Conservation (phyloP, 1,140 invertebrate species). For the Vanessa atalanta region DNA sequence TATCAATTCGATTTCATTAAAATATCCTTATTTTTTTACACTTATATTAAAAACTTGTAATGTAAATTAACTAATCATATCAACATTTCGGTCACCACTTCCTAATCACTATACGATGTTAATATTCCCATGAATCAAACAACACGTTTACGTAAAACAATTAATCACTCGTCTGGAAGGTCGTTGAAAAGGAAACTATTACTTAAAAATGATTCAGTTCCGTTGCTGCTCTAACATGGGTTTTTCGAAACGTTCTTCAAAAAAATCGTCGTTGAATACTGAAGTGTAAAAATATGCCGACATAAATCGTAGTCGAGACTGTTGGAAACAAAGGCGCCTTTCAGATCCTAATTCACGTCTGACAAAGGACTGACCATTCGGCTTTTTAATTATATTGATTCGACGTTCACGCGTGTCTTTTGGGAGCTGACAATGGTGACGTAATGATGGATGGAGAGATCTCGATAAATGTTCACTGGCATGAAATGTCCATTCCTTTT, state of each 20-base stretch:
- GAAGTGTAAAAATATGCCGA: neutral
- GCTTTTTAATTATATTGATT: constrained; percentile 10
- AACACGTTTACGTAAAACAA: neutral
- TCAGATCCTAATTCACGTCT: constrained; percentile 7
- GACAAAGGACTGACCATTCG: constrained; percentile 8
- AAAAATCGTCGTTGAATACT: neutral
- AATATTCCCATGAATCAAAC: neutral
- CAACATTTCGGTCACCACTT: too few relatives aligned
- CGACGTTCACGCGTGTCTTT: constrained; percentile 4
- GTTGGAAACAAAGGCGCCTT: neutral
- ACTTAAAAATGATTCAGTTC: neutral
- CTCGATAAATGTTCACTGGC: neutral
- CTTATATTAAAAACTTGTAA: too few relatives aligned
- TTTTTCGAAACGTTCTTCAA: neutral
- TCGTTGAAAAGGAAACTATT: neutral
- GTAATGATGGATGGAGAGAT: constrained; percentile 10
- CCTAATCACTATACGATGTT: too few relatives aligned
- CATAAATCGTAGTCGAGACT: neutral
- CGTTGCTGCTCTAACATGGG: neutral
- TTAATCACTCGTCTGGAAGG: neutral
- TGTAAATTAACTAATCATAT: too few relatives aligned
- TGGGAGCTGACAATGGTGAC: constrained; percentile 5
- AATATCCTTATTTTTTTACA: too few relatives aligned
- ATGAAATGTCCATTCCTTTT: neutral
- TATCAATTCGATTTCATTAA: too few relatives aligned